Evolutionary conservation across 64 coral and sea anemone genomes (phyloP).

Genomic region (Trachythela sp.): DNA sequence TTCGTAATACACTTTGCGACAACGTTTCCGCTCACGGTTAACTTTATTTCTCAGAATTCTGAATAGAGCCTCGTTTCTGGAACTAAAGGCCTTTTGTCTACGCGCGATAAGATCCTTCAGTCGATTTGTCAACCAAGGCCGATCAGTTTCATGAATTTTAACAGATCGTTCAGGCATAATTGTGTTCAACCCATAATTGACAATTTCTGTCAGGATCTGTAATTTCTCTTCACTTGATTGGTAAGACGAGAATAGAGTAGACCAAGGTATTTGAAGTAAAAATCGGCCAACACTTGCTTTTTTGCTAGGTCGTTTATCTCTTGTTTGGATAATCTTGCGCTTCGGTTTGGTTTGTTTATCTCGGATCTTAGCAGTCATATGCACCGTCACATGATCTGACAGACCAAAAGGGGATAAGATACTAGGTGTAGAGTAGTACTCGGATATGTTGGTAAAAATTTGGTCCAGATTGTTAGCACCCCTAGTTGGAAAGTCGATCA

Average conservation of each 20-base stretch:
- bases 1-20: too few species aligned
- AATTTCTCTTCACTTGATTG: slow-evolving; percentile 33
- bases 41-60: slow-evolving; percentile 25
- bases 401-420: slow-evolving; percentile 29
- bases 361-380: background rate
- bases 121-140: background rate
- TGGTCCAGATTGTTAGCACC: slow-evolving; percentile 41
- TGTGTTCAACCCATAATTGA: slow-evolving; percentile 15
- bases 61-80: slow-evolving; percentile 33
- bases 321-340: slow-evolving; percentile 8
- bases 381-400: slow-evolving; percentile 42
- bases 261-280: slow-evolving; percentile 14
- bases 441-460: slow-evolving; percentile 45
- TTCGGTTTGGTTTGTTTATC: background rate
- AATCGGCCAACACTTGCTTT: slow-evolving; percentile 26
- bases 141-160: slow-evolving; percentile 24
- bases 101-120: slow-evolving; percentile 27
- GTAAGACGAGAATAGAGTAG: background rate
- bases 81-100: slow-evolving; percentile 40
- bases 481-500: slow-evolving; percentile 49
- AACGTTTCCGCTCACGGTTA: too few species aligned
- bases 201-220: background rate
- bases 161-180: slow-evolving; percentile 24
- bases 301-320: slow-evolving; percentile 39
- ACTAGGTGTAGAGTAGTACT: slow-evolving; percentile 27